A percentile compares a stretch with the other conserved stretches of the same genome.
Evolutionary conservation across 2,113 vertebrate genomes (phyloP).

Genomic region (Cynopterus brachyotis): DNA sequence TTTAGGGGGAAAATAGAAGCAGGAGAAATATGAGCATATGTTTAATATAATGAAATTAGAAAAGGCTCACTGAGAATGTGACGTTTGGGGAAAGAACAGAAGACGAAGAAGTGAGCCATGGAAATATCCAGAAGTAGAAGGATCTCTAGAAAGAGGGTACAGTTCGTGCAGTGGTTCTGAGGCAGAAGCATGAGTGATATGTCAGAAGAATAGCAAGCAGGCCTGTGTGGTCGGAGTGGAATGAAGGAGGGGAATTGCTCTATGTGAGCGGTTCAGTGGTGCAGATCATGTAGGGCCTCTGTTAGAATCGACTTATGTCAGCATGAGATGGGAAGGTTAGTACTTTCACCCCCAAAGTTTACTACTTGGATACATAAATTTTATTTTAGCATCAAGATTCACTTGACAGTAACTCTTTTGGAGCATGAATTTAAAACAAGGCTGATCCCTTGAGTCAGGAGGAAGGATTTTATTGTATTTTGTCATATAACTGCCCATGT

Average conservation of each 20-base stretch:
- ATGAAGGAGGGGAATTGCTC: rapidly evolving
- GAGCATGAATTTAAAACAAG: background rate
- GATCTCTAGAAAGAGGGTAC: rapidly evolving
- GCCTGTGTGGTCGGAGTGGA: no score
- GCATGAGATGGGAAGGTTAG: background rate
- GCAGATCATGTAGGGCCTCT: background rate
- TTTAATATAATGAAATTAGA: background rate
- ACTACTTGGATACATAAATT: background rate
- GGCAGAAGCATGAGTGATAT: background rate
- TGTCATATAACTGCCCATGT: background rate
- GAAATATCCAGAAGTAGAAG: background rate
- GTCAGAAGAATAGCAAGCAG: background rate
- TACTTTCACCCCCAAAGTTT: background rate
- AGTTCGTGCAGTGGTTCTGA: background rate
- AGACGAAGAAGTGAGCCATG: background rate
- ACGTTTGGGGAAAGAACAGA: background rate
- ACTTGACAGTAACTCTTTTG: background rate
- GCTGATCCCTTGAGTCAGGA: background rate
- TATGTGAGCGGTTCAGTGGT: background rate
- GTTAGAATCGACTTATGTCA: background rate
- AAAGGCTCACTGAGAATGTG: background rate
- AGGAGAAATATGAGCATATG: background rate
- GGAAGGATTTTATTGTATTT: background rate
- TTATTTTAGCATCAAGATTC: background rate
- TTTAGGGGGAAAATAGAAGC: background rate